A percentile compares a stretch with the other conserved stretches of the same genome.
Evolutionary conservation across 2,113 vertebrate species (phyloP).

Genomic region (Natator depressus): DNA sequence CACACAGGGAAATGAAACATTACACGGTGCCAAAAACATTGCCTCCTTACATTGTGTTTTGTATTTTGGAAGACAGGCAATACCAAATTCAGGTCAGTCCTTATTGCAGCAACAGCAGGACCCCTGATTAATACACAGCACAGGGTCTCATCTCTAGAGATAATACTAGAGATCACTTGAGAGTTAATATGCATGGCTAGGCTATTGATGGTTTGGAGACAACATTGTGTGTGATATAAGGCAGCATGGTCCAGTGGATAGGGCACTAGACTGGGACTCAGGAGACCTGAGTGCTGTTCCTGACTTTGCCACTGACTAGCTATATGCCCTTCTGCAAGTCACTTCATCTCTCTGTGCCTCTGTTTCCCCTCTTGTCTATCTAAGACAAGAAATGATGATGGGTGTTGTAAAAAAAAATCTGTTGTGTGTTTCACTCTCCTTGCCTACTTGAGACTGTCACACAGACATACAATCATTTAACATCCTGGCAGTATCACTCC

Average conservation of each 20-base stretch:
- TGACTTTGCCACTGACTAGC: background rate
- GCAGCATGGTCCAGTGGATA: background rate
- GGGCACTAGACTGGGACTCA: background rate
- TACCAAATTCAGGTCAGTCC: constrained; percentile 3
- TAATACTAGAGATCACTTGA: background rate
- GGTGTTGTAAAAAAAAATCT: constrained; percentile 44
- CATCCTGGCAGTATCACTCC: constrained; percentile 56
- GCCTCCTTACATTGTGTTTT: background rate
- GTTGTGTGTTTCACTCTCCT: constrained; percentile 51
- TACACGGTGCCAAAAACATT: background rate
- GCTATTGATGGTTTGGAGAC: background rate
- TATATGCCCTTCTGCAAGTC: constrained; percentile 11
- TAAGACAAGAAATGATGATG: constrained; percentile 34
- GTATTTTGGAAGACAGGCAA: background rate
- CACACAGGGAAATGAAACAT: background rate
- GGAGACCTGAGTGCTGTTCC: background rate
- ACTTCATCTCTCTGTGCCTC: constrained; percentile 22
- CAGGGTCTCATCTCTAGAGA: background rate
- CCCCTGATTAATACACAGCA: constrained; percentile 35
- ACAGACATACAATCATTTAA: constrained; percentile 38
- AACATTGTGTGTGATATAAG: background rate
- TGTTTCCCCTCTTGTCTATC: background rate
- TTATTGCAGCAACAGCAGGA: background rate
- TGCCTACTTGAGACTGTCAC: constrained; percentile 58
- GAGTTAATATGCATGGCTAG: background rate